phyloP scores from a whole-genome alignment of 2,797 vertebrate species.

The Aphelocoma californica region DNA sequence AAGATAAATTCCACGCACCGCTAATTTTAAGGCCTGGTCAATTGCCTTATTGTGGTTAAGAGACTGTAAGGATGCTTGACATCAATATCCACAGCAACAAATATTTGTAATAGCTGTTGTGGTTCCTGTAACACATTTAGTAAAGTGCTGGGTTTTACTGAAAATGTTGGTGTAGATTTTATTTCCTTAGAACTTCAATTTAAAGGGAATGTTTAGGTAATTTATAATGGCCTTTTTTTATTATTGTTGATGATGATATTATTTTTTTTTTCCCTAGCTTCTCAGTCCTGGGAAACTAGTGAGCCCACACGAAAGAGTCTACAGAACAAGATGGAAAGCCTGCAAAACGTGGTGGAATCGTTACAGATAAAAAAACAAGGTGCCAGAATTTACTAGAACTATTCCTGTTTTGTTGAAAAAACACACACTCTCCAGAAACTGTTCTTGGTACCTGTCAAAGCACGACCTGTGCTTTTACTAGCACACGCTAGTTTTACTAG shows the following conservation, averaged over 20 bases:
- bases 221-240: not conserved
- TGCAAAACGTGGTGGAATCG: slow-evolving; percentile 68
- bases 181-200: not conserved
- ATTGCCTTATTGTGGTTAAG: not conserved
- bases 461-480: not conserved
- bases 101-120: not conserved
- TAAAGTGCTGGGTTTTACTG: not conserved
- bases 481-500: not conserved
- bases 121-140: not conserved
- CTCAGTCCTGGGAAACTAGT: slow-evolving; percentile 51
- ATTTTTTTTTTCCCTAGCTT: slow-evolving; percentile 48
- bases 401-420: not conserved
- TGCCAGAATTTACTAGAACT: not conserved
- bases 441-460: not conserved
- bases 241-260: not conserved
- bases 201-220: not conserved
- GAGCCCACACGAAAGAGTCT: slow-evolving; percentile 54
- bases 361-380: slow-evolving; percentile 73
- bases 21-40: not conserved
- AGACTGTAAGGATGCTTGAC: not conserved
- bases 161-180: not conserved
- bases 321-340: slow-evolving; percentile 67
- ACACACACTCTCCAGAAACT: not conserved
- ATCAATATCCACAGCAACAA: not conserved
- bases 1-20: not conserved